Percentiles rank a stretch among this genome's conserved stretches.
Evolutionary conservation across 2,113 vertebrate genomes (phyloP).

Genomic region (Microtus montanus): DNA sequence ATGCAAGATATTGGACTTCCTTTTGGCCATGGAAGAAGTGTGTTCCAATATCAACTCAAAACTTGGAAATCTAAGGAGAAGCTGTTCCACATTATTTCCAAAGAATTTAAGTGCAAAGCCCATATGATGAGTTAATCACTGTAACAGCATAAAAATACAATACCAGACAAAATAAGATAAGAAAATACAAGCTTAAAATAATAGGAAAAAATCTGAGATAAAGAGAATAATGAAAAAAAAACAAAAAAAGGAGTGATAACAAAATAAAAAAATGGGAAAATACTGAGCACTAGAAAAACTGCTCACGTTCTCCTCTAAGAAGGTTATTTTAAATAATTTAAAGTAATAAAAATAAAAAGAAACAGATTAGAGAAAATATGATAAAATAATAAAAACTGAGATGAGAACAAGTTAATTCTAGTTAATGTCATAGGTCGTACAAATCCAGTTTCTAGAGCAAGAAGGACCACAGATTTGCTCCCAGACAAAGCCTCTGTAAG

Average conservation of each 20-base stretch:
- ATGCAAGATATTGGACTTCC: background rate
- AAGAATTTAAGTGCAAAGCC: background rate
- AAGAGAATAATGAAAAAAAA: background rate
- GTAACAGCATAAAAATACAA: background rate
- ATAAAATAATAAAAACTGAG: background rate
- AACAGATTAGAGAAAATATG: no score
- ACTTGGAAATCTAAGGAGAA: background rate
- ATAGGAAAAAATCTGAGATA: background rate
- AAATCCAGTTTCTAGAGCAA: background rate
- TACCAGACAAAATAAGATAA: background rate
- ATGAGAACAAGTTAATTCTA: background rate
- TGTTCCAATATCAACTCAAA: background rate
- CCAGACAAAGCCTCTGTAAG: background rate
- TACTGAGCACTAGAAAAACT: background rate
- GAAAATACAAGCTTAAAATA: background rate
- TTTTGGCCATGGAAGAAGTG: background rate
- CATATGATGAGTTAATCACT: background rate
- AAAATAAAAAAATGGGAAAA: background rate
- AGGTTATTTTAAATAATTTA: background rate
- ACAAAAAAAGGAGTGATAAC: background rate
- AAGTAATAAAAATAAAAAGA: background rate
- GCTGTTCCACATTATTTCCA: background rate
- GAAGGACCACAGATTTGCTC: background rate
- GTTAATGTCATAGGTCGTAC: background rate
- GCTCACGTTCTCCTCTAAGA: background rate